Evolutionary conservation across 2,797 vertebrate species (phyloP).

Genomic region (Semotilus atromaculatus): DNA sequence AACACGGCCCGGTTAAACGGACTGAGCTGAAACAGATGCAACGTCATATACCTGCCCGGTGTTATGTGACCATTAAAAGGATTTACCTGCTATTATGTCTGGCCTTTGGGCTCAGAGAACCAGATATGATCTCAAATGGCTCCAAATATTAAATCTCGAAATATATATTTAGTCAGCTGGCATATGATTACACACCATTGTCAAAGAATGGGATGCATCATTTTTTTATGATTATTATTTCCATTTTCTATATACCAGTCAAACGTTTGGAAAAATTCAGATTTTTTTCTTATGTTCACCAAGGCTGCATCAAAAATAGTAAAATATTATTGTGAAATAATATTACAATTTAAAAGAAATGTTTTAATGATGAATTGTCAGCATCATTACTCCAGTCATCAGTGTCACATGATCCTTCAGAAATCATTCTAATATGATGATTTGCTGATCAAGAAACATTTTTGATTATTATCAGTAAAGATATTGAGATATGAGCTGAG

Average conservation of each 20-base stretch:
- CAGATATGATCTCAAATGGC: background rate
- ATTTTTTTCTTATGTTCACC: background rate
- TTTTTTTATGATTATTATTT: background rate
- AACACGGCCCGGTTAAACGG: background rate
- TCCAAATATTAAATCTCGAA: background rate
- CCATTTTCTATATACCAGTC: background rate
- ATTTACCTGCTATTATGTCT: background rate
- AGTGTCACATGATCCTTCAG: background rate
- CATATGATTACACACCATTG: background rate
- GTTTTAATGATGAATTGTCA: no score
- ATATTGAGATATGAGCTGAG: no score
- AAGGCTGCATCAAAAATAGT: background rate
- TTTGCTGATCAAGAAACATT: background rate
- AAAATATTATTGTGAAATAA: background rate
- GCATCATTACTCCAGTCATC: background rate
- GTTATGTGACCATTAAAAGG: background rate
- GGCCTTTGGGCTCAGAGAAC: background rate
- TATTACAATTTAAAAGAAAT: no score
- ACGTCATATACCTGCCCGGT: background rate
- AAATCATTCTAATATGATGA: background rate
- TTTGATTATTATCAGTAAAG: background rate
- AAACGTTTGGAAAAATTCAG: background rate
- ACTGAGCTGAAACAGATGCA: background rate
- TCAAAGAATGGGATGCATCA: background rate
- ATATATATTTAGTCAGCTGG: background rate